Evolutionary conservation across 2,888 invertebrate species (phyloP).

Genomic region (Dinocampus coccinellae): DNA sequence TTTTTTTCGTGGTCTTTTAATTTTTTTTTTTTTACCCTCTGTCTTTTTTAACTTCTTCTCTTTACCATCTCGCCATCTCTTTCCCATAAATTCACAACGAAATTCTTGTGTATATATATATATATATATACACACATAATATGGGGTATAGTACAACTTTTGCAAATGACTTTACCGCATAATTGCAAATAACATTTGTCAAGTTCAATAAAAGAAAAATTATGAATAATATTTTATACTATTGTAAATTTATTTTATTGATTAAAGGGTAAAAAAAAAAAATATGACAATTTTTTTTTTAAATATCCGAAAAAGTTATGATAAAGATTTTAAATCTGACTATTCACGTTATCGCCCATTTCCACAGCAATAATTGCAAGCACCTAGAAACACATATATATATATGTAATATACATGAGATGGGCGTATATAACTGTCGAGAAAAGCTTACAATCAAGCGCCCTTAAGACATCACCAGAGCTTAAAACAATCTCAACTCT

Average conservation of each 20-base stretch:
- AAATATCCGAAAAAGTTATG: not conserved
- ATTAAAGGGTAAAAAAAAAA: no score
- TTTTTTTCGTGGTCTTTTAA: not conserved
- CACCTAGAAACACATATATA: not conserved
- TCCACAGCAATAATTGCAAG: not conserved
- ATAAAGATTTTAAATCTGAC: not conserved
- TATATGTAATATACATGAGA: not conserved
- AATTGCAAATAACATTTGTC: not conserved
- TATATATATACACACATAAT: not conserved
- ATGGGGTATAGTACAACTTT: no score
- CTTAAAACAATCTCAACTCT: not conserved
- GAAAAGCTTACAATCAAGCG: not conserved
- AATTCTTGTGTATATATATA: not conserved
- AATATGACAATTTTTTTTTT: no score
- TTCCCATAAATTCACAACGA: not conserved
- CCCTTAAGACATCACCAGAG: not conserved
- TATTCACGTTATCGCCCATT: not conserved
- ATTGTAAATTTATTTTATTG: no score
- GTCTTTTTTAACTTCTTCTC: not conserved
- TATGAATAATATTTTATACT: no score
- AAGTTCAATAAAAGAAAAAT: not conserved
- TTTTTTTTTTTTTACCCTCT: not conserved
- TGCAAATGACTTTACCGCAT: constrained; percentile 10
- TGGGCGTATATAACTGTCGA: not conserved
- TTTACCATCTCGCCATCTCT: not conserved